Conservation (phyloP, 2,113 vertebrate species). For the Pipa parva region DNA sequence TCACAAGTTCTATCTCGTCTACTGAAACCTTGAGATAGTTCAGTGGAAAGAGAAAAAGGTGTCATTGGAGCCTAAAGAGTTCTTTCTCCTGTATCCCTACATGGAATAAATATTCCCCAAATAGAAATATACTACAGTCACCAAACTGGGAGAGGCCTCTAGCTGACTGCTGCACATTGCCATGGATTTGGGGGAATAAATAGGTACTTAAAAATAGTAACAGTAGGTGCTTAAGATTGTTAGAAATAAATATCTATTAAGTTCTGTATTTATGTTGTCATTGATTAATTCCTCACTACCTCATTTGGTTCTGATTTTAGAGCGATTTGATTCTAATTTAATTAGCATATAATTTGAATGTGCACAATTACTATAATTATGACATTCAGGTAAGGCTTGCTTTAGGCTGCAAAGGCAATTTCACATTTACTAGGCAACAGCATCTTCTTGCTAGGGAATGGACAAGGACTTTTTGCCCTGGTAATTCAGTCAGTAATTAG, state of each 20-base stretch:
- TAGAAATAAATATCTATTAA: conserved; percentile 81
- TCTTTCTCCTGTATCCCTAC: no score
- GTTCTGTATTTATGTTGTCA: conserved; percentile 85
- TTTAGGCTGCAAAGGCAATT: conserved; percentile 80
- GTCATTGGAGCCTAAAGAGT: no score
- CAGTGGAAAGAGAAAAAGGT: no score
- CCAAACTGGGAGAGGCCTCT: no score
- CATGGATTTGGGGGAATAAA: conserved; percentile 56
- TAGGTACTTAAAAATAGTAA: conserved; percentile 62
- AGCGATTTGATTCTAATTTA: conserved; percentile 88
- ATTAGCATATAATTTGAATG: conserved; percentile 87
- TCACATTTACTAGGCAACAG: conserved; percentile 67
- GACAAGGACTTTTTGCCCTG: conserved; percentile 69
- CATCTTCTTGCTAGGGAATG: conserved; percentile 64
- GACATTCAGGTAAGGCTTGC: conserved; percentile 83
- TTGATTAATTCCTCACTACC: conserved; percentile 83
- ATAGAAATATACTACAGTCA: no score
- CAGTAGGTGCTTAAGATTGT: conserved; percentile 57
- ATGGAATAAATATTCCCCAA: no score
- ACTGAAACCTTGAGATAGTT: no score
- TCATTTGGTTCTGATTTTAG: conserved; percentile 88
- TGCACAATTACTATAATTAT: conserved; percentile 88
- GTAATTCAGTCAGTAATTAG: conserved; percentile 67
- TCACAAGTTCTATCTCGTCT: no score
- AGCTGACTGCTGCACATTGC: conserved; percentile 20